Evolutionary conservation across 2,888 invertebrate genomes (phyloP).

Genomic region (Cetonia aurata): DNA sequence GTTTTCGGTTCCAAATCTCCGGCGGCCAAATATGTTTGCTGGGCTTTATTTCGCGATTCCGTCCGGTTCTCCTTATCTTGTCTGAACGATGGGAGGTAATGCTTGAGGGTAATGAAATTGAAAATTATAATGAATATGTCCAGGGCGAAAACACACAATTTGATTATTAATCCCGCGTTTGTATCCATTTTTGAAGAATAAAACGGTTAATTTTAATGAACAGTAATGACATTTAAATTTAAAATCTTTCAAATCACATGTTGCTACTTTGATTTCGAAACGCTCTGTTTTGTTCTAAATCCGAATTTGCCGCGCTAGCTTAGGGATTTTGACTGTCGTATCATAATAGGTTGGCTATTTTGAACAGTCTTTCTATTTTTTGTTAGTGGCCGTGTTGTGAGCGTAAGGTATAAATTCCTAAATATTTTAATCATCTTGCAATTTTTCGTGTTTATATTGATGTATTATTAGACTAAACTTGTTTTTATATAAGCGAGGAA

Average conservation of each 20-base stretch:
- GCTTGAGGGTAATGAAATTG: constrained; percentile 41
- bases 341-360: constrained; percentile 11
- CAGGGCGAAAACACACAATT: constrained; percentile 40
- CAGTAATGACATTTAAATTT: constrained; percentile 33
- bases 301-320: constrained; percentile 13
- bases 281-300: background rate
- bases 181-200: constrained; percentile 37
- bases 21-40: constrained; percentile 40
- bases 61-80: constrained; percentile 7
- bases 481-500: background rate
- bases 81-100: constrained; percentile 32
- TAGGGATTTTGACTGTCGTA: background rate
- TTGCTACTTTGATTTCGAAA: background rate
- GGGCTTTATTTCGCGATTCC: constrained; percentile 33
- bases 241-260: constrained; percentile 12
- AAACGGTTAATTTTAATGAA: constrained; percentile 41
- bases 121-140: constrained; percentile 41
- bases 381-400: constrained; percentile 31
- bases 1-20: constrained; percentile 27
- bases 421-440: constrained; percentile 41
- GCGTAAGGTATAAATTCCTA: constrained; percentile 28
- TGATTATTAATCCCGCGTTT: constrained; percentile 40
- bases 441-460: constrained; percentile 6
- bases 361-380: constrained; percentile 24
- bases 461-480: background rate